phyloP scores from a whole-genome alignment of 2,888 invertebrate species.

The Stegana nigrithorax region DNA sequence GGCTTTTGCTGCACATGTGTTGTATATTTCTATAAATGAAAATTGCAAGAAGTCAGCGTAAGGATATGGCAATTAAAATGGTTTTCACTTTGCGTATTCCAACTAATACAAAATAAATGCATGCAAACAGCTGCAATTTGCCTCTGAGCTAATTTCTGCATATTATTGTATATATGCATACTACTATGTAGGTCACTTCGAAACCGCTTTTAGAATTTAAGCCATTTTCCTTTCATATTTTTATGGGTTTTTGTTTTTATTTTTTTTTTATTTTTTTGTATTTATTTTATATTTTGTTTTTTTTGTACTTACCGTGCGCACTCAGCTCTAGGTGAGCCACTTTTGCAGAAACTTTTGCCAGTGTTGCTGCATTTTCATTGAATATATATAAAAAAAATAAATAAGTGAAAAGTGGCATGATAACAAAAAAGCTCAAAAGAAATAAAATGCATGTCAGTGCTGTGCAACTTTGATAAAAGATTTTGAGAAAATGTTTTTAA shows the following conservation, averaged over 20 bases:
- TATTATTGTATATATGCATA: no score
- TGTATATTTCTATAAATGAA: no score
- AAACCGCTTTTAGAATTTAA: no score
- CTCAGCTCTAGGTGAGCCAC: constrained; percentile 85
- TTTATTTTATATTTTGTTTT: neutral
- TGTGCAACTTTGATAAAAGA: neutral
- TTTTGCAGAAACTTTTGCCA: constrained; percentile 72
- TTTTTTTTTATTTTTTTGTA: neutral
- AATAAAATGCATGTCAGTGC: neutral
- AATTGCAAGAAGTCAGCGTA: no score
- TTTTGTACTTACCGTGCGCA: constrained; percentile 78
- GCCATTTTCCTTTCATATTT: neutral
- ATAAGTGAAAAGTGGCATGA: neutral
- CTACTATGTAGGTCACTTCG: no score
- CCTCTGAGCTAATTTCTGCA: no score
- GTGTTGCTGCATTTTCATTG: constrained; percentile 63
- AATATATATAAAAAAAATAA: neutral
- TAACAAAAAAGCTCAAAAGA: neutral
- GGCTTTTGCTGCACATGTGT: no score
- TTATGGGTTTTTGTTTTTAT: neutral
- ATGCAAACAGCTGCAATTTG: no score
- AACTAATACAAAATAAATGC: no score
- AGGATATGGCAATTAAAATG: no score
- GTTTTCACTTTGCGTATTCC: no score
- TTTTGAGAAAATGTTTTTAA: neutral